phyloP scores from a whole-genome alignment of 2,797 vertebrate species.

The Melanotaenia boesemani region DNA sequence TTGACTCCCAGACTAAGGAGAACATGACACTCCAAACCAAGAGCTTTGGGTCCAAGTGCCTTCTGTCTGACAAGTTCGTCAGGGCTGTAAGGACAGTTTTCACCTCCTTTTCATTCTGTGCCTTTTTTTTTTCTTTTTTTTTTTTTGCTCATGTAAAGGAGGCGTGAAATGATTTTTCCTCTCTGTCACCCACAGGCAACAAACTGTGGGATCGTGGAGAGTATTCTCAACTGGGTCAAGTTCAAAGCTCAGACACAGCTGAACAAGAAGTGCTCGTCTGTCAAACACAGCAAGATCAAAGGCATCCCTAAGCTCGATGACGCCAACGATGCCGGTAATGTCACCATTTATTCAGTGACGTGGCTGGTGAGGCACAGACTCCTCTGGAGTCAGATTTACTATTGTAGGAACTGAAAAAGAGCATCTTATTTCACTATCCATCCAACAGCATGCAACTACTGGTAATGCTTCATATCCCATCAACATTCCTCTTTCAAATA shows the following conservation, averaged over 20 bases:
- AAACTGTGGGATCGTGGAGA: constrained; percentile 95
- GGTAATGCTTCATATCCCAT: too few relatives aligned
- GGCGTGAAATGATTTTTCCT: constrained; percentile 8
- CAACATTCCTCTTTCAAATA: too few relatives aligned
- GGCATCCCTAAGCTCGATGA: constrained; percentile 98
- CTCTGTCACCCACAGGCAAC: constrained; percentile 82
- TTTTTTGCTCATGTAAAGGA: not conserved
- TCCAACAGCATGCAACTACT: too few relatives aligned
- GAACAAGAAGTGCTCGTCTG: constrained; percentile 97
- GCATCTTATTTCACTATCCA: too few relatives aligned
- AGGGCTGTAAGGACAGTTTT: constrained; percentile 87
- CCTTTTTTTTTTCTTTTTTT: not conserved
- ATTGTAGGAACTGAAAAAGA: too few relatives aligned
- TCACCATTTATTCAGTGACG: not conserved
- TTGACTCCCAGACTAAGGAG: constrained; percentile 99
- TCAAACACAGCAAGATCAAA: constrained; percentile 97
- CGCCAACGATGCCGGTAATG: constrained; percentile 94
- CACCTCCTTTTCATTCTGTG: not conserved
- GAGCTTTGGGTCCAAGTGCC: constrained; percentile 94
- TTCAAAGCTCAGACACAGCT: constrained; percentile 97
- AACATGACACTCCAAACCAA: constrained; percentile 98
- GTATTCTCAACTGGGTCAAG: constrained; percentile 97
- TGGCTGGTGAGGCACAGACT: too few relatives aligned
- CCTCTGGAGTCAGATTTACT: too few relatives aligned
- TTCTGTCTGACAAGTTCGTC: constrained; percentile 95